A percentile compares a stretch with the other conserved stretches of the same genome.
phyloP scores from a whole-genome alignment of 2,888 invertebrate species.

The Psococerastis gibbosa region DNA sequence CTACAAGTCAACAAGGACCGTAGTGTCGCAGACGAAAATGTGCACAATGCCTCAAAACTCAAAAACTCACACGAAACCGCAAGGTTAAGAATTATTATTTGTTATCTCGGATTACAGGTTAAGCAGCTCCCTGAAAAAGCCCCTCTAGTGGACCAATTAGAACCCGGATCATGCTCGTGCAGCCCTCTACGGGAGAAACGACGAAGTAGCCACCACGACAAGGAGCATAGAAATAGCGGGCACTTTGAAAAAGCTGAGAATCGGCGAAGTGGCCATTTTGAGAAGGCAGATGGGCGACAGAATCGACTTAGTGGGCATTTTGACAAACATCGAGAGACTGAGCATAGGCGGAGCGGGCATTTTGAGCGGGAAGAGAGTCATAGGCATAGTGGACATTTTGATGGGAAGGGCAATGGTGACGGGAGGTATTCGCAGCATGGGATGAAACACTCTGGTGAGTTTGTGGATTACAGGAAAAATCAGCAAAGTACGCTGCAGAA shows the following conservation, averaged over 20 bases:
- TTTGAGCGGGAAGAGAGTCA: not conserved
- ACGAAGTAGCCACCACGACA: not conserved
- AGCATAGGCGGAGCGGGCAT: slow-evolving; percentile 3
- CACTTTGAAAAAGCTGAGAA: slow-evolving; percentile 3
- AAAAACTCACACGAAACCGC: too few relatives aligned
- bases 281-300: not conserved
- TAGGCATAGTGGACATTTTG: slow-evolving; percentile 5
- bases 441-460: slow-evolving; percentile 1
- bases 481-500: too few relatives aligned
- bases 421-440: slow-evolving; percentile 21
- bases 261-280: slow-evolving; percentile 6
- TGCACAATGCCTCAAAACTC: too few relatives aligned
- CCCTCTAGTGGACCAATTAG: too few relatives aligned
- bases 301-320: too few relatives aligned
- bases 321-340: not conserved
- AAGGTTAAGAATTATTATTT: too few relatives aligned
- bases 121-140: too few relatives aligned
- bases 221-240: slow-evolving; percentile 1
- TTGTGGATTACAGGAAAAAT: too few relatives aligned
- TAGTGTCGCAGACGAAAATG: too few relatives aligned
- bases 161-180: not conserved
- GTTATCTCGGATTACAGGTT: too few relatives aligned
- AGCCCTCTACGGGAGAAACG: slow-evolving; percentile 2
- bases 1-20: too few relatives aligned
- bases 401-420: not conserved